phyloP scores from a whole-genome alignment of 1,140 invertebrate genomes.

The Palaemon carinicauda region DNA sequence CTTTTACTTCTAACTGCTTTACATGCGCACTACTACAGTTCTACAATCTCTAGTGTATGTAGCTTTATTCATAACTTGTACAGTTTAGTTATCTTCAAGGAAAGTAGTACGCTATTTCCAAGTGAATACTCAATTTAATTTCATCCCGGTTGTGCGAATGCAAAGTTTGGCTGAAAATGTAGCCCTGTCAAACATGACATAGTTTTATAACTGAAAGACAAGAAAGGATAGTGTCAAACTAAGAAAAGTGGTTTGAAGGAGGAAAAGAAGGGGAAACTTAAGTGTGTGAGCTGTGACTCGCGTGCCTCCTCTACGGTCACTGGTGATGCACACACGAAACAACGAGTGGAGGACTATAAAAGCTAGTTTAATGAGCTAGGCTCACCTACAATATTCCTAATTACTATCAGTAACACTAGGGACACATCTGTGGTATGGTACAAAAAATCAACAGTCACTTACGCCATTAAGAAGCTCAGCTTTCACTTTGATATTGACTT shows the following conservation, averaged over 20 bases:
- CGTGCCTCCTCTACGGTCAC: slow-evolving; percentile 53
- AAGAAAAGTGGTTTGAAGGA: slow-evolving; percentile 28
- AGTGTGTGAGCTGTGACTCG: slow-evolving; percentile 44
- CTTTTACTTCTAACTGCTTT: not conserved
- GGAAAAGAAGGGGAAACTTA: slow-evolving; percentile 15
- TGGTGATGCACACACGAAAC: slow-evolving; percentile 46
- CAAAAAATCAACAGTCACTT: slow-evolving; percentile 56
- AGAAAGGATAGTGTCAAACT: slow-evolving; percentile 46
- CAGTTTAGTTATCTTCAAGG: not conserved
- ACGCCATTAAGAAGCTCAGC: slow-evolving; percentile 55
- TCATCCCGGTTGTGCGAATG: not conserved
- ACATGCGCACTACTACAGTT: no score
- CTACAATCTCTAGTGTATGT: no score
- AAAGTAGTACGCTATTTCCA: not conserved
- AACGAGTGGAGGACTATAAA: slow-evolving; percentile 53
- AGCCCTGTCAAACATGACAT: slow-evolving; percentile 51
- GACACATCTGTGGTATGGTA: slow-evolving; percentile 57
- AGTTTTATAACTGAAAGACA: slow-evolving; percentile 51
- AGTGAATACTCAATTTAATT: not conserved
- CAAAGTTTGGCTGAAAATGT: slow-evolving; percentile 51
- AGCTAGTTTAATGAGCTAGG: slow-evolving; percentile 54
- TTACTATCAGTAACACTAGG: slow-evolving; percentile 54
- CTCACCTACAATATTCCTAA: slow-evolving; percentile 54
- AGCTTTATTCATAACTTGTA: not conserved
- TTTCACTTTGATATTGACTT: slow-evolving; percentile 51